Conservation (phyloP, 2,888 invertebrate species). For the Cephus rjabovi region DNA sequence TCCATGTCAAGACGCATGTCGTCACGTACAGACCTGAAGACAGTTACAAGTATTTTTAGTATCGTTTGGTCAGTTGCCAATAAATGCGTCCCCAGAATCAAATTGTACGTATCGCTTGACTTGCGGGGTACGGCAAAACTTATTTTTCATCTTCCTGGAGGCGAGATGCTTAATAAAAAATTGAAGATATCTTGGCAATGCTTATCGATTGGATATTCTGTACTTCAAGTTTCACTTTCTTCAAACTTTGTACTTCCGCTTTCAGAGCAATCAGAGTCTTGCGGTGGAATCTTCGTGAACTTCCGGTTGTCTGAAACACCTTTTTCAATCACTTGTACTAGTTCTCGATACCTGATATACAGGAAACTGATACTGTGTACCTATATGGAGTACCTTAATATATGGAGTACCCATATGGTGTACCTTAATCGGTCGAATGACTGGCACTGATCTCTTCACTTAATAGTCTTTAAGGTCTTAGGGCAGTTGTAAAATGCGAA, state of each 20-base stretch:
- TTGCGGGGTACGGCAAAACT: not conserved
- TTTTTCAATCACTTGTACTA: not conserved
- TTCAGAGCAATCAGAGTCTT: no score
- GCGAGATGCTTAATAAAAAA: not conserved
- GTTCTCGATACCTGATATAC: conserved; percentile 11
- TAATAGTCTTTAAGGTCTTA: not conserved
- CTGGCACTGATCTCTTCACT: not conserved
- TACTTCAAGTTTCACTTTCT: not conserved
- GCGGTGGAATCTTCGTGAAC: not conserved
- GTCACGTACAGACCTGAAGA: not conserved
- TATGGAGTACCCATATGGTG: no score
- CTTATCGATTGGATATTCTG: no score
- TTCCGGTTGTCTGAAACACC: not conserved
- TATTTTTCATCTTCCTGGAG: not conserved
- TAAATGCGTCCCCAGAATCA: not conserved
- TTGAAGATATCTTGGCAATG: not conserved
- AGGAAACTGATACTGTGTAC: not conserved
- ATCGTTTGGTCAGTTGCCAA: not conserved
- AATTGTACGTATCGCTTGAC: not conserved
- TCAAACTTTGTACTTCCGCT: not conserved
- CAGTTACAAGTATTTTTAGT: not conserved
- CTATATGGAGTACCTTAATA: not conserved
- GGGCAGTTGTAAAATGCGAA: not conserved
- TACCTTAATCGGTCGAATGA: not conserved
- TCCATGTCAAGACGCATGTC: not conserved